Evolutionary conservation across 2,113 vertebrate species (phyloP), one percentile per base, ranked within the genome.

Genomic region (Progne subis): DNA sequence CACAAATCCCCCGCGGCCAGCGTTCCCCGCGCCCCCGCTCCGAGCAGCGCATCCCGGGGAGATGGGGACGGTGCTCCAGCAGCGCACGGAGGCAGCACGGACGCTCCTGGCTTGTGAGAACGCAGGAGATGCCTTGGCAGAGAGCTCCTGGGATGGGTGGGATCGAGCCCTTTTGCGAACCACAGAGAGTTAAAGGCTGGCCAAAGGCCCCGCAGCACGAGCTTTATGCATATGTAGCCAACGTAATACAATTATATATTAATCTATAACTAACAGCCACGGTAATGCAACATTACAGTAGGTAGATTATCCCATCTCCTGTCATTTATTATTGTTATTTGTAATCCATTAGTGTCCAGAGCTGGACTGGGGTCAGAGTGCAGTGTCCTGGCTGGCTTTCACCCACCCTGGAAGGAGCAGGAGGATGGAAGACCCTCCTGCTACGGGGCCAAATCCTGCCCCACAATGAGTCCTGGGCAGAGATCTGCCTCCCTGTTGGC

Each of bases 251-350:
- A 97, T 96, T 96, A 97, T 89, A 84, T 94, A 95, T 96, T 96
- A 96, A 95, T 96, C 94, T 94, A 95, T 97, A 96, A 97, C 96
- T 89, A 96, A 95, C 94, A 90, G 94, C 78, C 95, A 93, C 25
- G 87, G 88, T 88, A 97, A 95, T 95, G 90, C 95, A 93, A 96
- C 94, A 95, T 96, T 96, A 96, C 90, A 96, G 93, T 96, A 94
- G 94, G 95, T 95, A 95, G 92, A 95, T 96, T 96, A 97, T 88
- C 92, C 93, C 93, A 97, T 95, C 96, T 97, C 93, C 93, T 96
- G 95, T 96, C 75, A 96, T 97, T 96, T 96, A 95, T 96, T 95
- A 88, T 81, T 95, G 92, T 83, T 96, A 95, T 94, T 95, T 96
- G 96, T 90, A 95, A 96, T 95, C 95, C 92, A 95, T 96, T 96